phyloP scores from a whole-genome alignment of 2,888 invertebrate species.

The Sturmia bella region DNA sequence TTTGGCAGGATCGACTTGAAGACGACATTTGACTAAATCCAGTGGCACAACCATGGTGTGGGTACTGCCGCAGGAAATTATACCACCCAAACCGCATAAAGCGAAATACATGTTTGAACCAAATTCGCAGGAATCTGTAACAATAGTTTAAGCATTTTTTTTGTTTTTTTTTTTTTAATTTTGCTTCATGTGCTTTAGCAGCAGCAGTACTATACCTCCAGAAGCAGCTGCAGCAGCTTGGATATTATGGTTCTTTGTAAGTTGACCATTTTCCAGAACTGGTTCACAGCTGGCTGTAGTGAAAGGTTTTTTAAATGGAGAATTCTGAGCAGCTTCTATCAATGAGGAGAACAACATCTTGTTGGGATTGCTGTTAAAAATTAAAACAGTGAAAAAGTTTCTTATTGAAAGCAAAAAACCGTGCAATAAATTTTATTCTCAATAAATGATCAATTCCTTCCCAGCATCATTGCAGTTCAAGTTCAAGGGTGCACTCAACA shows the following conservation, averaged over 20 bases:
- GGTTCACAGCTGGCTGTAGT: slow-evolving; percentile 83
- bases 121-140: slow-evolving; percentile 91
- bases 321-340: slow-evolving; percentile 85
- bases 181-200: not conserved
- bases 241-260: slow-evolving; percentile 78
- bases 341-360: slow-evolving; percentile 84
- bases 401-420: not conserved
- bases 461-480: slow-evolving; percentile 41
- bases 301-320: slow-evolving; percentile 86
- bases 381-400: not conserved
- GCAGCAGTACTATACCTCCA: slow-evolving; percentile 76
- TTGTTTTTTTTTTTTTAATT: too few species aligned
- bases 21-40: slow-evolving; percentile 96
- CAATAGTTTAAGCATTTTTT: too few species aligned
- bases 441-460: slow-evolving; percentile 8
- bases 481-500: slow-evolving; percentile 29
- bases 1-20: slow-evolving; percentile 95
- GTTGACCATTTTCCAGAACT: slow-evolving; percentile 64
- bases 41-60: slow-evolving; percentile 91
- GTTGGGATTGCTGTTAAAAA: slow-evolving; percentile 51
- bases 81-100: slow-evolving; percentile 95
- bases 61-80: slow-evolving; percentile 84
- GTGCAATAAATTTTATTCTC: not conserved
- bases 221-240: slow-evolving; percentile 78
- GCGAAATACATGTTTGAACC: slow-evolving; percentile 94